These are phyloP conservation scores for Epizoanthus scotinus DNA, from an alignment of 92 coral and sea anemone species.

Conservation along the genomic window DNA sequence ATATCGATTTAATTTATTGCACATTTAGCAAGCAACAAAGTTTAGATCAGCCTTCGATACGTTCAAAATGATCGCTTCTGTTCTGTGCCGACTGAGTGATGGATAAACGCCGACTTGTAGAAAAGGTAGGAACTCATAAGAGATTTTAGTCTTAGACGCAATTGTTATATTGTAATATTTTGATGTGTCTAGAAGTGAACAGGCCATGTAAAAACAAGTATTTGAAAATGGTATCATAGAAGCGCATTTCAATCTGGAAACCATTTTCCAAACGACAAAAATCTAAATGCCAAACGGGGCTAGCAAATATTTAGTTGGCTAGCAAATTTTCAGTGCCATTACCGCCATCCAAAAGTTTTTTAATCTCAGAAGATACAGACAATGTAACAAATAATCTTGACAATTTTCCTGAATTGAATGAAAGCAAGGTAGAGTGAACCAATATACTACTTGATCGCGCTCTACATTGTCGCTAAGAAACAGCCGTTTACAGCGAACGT, in stretches of 20 bases:
- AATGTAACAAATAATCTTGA: no score
- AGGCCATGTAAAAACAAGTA: background rate
- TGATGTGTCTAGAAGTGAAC: background rate
- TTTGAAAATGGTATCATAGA: background rate
- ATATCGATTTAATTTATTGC: background rate
- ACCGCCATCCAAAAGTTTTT: no score
- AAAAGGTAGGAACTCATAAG: conserved; percentile 1
- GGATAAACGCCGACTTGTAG: background rate
- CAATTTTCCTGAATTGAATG: no score
- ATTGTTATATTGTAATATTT: background rate
- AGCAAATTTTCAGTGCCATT: no score
- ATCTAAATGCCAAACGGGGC: no score
- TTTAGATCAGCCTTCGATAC: background rate
- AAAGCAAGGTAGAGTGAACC: no score
- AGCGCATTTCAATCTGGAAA: background rate
- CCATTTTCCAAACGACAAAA: no score
- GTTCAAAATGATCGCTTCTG: background rate
- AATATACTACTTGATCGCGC: no score
- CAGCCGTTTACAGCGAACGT: no score
- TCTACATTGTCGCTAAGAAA: no score
- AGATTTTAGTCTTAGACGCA: background rate
- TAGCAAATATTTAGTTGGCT: no score
- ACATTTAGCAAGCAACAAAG: background rate
- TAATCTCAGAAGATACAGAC: no score
- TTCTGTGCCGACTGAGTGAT: background rate